These are phyloP conservation scores for Hydrocynus forskahlii DNA, from an alignment of 2,797 vertebrate genomes.

Conservation along the genomic window DNA sequence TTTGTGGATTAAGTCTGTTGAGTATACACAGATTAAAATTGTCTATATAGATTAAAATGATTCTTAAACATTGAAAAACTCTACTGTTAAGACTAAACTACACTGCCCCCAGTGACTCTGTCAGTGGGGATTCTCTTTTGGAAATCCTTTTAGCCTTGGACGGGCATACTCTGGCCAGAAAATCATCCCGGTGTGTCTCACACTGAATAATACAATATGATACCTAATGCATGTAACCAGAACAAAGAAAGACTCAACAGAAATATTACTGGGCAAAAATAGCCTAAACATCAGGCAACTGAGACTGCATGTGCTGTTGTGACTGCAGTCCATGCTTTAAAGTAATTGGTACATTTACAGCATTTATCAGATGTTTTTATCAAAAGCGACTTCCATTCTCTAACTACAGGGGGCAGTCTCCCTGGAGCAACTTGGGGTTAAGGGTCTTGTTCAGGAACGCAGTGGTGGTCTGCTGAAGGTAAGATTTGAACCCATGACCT, in stretches of 20 bases:
- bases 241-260: background rate
- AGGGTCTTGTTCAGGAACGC: too few relatives aligned
- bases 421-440: too few relatives aligned
- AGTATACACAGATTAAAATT: background rate
- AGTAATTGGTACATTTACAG: too few relatives aligned
- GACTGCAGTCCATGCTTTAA: background rate
- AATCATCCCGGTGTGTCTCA: background rate
- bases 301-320: background rate
- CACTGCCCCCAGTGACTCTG: background rate
- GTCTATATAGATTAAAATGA: background rate
- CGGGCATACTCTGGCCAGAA: background rate
- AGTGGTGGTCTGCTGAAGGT: too few relatives aligned
- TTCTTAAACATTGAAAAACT: slow-evolving; percentile 2
- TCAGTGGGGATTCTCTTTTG: slow-evolving; percentile 9
- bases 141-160: slow-evolving; percentile 7
- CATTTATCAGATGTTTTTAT: too few relatives aligned
- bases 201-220: background rate
- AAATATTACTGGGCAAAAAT: background rate
- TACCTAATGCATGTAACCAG: background rate
- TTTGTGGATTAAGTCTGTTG: background rate
- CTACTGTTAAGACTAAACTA: background rate
- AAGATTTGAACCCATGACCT: too few relatives aligned
- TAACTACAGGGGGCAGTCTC: too few relatives aligned
- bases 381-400: too few relatives aligned
- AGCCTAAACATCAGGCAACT: background rate